These are phyloP conservation scores for Chinchilla lanigera DNA, from an alignment of 2,113 vertebrate species.

Conservation along the genomic window DNA sequence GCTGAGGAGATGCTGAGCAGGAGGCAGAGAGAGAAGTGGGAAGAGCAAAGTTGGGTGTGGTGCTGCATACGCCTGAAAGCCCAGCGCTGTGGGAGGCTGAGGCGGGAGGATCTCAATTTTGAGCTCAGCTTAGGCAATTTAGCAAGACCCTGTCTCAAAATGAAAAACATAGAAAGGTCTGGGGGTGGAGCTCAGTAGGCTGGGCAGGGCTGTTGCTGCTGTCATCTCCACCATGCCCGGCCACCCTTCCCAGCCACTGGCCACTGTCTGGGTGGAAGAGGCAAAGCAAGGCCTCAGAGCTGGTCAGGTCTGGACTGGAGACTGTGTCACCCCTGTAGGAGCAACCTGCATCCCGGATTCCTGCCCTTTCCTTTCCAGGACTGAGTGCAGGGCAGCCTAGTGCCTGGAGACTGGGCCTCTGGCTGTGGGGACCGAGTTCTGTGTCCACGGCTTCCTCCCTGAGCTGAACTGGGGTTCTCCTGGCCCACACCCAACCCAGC, in stretches of 20 bases:
- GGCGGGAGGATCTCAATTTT: not conserved
- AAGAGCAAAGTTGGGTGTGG: not conserved
- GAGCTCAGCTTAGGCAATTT: not conserved
- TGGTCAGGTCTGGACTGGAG: not conserved
- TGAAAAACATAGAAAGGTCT: not conserved
- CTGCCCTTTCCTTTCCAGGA: not conserved
- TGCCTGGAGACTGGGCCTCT: accelerated
- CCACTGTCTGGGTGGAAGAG: not conserved
- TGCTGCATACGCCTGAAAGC: not conserved
- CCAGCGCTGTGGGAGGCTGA: not conserved
- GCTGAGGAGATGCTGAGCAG: not conserved
- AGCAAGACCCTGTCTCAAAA: not conserved
- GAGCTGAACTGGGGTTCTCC: not conserved
- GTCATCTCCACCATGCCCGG: not conserved
- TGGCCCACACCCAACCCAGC: not conserved
- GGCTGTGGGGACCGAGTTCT: not conserved
- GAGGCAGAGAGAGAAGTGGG: not conserved
- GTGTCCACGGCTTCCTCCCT: not conserved
- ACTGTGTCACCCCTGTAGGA: not conserved
- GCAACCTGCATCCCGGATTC: not conserved
- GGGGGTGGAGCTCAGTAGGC: not conserved
- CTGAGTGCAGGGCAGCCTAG: not conserved
- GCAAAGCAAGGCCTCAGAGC: not conserved
- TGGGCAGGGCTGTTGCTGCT: accelerated
- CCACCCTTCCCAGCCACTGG: not conserved